Percentiles rank a stretch among this genome's conserved stretches.
Evolutionary conservation across 2,113 vertebrate genomes (phyloP).

Genomic region (Madoqua kirkii): DNA sequence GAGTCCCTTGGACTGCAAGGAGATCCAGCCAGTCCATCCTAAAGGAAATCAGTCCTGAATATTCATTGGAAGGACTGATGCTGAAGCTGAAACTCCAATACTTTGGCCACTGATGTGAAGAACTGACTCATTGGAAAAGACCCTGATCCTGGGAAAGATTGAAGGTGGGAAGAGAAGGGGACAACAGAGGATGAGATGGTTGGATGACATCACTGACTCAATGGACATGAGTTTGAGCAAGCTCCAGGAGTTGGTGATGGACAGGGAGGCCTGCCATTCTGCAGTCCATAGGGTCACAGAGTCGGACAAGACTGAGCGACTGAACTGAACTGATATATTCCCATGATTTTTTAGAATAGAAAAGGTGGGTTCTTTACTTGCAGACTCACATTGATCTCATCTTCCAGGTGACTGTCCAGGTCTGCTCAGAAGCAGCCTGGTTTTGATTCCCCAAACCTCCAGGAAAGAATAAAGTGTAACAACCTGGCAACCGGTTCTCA

Average conservation of each 20-base stretch:
- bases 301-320: fast-evolving
- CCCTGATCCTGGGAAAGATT: neutral
- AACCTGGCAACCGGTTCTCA: fast-evolving
- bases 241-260: neutral
- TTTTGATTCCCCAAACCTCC: neutral
- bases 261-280: neutral
- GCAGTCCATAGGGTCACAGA: neutral
- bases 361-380: neutral
- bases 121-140: neutral
- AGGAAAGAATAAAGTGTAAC: neutral
- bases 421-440: neutral
- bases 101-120: neutral
- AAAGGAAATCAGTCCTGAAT: neutral
- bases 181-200: neutral
- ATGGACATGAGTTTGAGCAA: neutral
- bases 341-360: neutral
- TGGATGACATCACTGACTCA: neutral
- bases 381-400: neutral
- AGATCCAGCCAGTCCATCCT: neutral
- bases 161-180: neutral
- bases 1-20: neutral
- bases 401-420: neutral
- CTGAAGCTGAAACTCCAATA: neutral
- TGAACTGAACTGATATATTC: neutral
- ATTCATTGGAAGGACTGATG: neutral